These are phyloP conservation scores for Prenolepis imparis DNA, from an alignment of 2,888 invertebrate genomes.

Conservation along the genomic window DNA sequence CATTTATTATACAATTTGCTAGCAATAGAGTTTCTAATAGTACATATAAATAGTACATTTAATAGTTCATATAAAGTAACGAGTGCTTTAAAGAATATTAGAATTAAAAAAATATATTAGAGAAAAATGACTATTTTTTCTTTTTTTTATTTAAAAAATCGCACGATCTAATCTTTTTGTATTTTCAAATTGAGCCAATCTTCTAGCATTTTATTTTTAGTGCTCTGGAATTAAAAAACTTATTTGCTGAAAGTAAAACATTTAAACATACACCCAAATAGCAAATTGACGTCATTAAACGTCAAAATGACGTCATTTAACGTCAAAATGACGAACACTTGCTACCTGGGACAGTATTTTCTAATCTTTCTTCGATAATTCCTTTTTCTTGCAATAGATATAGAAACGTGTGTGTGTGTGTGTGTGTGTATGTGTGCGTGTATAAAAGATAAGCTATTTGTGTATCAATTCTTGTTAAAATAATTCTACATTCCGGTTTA, in stretches of 20 bases:
- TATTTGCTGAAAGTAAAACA: constrained; percentile 14
- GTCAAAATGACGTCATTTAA: too few relatives aligned
- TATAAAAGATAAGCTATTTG: not conserved
- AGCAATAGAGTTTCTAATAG: constrained; percentile 1
- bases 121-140: not conserved
- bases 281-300: too few relatives aligned
- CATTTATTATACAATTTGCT: constrained; percentile 17
- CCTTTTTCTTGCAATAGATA: constrained; percentile 22
- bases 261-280: not conserved
- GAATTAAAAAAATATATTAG: not conserved
- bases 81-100: constrained; percentile 21
- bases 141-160: not conserved
- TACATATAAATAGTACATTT: not conserved
- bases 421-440: too few relatives aligned
- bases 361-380: constrained; percentile 13
- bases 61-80: not conserved
- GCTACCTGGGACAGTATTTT: constrained; percentile 14
- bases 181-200: not conserved
- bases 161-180: not conserved
- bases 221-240: not conserved
- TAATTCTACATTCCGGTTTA: constrained; percentile 51
- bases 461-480: constrained; percentile 17
- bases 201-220: not conserved
- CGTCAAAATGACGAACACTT: too few relatives aligned
- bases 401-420: not conserved